These are phyloP conservation scores for Spinus pinus DNA, from an alignment of 2,797 vertebrate species.

Conservation along the genomic window DNA sequence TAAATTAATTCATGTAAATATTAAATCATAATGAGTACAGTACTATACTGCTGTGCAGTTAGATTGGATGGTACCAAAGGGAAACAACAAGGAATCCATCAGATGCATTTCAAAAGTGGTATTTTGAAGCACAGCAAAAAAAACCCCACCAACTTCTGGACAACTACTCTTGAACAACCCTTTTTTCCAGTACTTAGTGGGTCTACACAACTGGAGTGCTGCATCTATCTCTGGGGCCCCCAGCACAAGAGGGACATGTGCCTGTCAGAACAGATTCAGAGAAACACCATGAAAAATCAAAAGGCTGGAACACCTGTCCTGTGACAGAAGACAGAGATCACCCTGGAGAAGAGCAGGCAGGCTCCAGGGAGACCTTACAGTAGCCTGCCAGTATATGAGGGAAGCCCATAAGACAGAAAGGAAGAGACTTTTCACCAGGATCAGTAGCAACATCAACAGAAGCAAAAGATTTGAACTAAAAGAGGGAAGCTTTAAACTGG, in stretches of 20 bases:
- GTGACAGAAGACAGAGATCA: neutral
- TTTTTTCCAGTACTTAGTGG: neutral
- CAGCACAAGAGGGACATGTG: neutral
- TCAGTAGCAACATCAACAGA: neutral
- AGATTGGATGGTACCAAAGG: neutral
- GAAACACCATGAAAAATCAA: neutral
- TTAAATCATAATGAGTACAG: neutral
- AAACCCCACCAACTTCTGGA: neutral
- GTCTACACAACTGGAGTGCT: neutral
- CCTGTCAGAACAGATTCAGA: neutral
- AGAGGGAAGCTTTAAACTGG: neutral
- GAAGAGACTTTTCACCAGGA: neutral
- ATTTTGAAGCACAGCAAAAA: neutral
- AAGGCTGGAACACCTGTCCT: neutral
- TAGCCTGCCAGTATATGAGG: neutral
- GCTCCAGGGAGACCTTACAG: neutral
- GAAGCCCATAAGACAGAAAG: neutral
- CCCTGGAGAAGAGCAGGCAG: neutral
- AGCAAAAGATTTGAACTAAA: neutral
- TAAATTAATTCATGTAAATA: neutral
- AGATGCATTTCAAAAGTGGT: neutral
- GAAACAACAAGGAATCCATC: neutral
- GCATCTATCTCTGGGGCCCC: neutral
- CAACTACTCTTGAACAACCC: neutral
- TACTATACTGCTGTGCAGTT: neutral